Evolutionary conservation across 2,797 vertebrate species (phyloP).

Genomic region (Loris lydekkerianus): DNA sequence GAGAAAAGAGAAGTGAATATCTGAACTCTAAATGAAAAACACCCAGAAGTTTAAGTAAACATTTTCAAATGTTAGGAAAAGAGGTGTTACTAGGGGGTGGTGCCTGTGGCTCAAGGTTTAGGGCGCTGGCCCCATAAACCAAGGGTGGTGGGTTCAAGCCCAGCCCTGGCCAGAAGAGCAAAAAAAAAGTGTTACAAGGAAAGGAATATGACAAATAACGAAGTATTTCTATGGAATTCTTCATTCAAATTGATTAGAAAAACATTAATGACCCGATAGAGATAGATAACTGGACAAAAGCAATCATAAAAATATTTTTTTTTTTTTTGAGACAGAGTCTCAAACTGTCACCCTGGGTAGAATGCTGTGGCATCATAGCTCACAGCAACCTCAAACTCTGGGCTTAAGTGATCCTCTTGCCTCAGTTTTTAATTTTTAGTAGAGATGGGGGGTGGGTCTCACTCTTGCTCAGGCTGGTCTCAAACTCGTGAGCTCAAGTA

Average conservation of each 20-base stretch:
- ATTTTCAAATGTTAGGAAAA: constrained; percentile 14
- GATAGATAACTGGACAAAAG: neutral
- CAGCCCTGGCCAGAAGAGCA: too few species aligned
- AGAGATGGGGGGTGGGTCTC: too few species aligned
- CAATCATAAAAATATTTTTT: neutral
- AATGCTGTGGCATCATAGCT: too few species aligned
- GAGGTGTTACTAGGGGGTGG: neutral
- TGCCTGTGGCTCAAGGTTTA: neutral
- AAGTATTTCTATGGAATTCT: neutral
- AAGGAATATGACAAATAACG: neutral
- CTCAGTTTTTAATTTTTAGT: too few species aligned
- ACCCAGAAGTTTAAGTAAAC: constrained; percentile 13
- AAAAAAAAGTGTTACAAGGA: neutral
- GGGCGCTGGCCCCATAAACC: too few species aligned
- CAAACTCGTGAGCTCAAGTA: too few species aligned
- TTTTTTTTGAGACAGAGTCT: too few species aligned
- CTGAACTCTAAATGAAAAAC: constrained; percentile 7
- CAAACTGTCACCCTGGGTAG: too few species aligned
- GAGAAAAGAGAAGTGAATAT: constrained; percentile 18
- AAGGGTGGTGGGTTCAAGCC: too few species aligned
- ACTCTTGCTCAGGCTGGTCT: too few species aligned
- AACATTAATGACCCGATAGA: neutral
- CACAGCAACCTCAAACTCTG: too few species aligned
- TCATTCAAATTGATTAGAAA: neutral
- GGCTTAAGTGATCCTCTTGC: too few species aligned